These are phyloP conservation scores for Saccostrea echinata DNA, from an alignment of 1,140 invertebrate genomes.

Conservation along the genomic window DNA sequence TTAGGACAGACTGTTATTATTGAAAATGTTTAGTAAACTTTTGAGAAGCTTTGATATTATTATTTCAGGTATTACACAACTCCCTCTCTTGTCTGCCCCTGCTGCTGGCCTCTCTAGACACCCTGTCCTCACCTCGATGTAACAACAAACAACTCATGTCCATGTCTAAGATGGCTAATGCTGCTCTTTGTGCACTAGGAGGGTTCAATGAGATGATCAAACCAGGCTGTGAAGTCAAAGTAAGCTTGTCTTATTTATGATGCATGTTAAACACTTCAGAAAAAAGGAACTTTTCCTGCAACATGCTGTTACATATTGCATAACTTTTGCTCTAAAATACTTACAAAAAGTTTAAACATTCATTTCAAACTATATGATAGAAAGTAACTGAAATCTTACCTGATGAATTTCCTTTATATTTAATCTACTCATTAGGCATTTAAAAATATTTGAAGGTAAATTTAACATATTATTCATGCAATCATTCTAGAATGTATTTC, in stretches of 20 bases:
- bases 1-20: not conserved
- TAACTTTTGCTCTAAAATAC: too few species aligned
- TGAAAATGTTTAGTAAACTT: not conserved
- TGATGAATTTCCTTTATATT: too few species aligned
- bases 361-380: too few species aligned
- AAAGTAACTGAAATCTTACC: too few species aligned
- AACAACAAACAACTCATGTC: slow-evolving; percentile 74
- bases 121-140: slow-evolving; percentile 69
- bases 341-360: too few species aligned
- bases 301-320: not conserved
- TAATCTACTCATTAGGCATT: too few species aligned
- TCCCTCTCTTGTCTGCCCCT: slow-evolving; percentile 75
- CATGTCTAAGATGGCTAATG: slow-evolving; percentile 78
- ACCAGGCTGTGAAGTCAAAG: slow-evolving; percentile 77
- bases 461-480: too few species aligned
- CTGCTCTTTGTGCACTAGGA: slow-evolving; percentile 78
- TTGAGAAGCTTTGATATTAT: not conserved
- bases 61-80: slow-evolving; percentile 74
- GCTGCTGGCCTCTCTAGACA: slow-evolving; percentile 72
- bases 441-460: too few species aligned
- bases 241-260: slow-evolving; percentile 48
- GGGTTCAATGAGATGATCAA: slow-evolving; percentile 79
- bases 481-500: too few species aligned
- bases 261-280: not conserved
- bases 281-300: not conserved